Percentiles rank a stretch among this genome's conserved stretches.
Conservation (phyloP, 2,113 vertebrate genomes). For the Micromys minutus region DNA sequence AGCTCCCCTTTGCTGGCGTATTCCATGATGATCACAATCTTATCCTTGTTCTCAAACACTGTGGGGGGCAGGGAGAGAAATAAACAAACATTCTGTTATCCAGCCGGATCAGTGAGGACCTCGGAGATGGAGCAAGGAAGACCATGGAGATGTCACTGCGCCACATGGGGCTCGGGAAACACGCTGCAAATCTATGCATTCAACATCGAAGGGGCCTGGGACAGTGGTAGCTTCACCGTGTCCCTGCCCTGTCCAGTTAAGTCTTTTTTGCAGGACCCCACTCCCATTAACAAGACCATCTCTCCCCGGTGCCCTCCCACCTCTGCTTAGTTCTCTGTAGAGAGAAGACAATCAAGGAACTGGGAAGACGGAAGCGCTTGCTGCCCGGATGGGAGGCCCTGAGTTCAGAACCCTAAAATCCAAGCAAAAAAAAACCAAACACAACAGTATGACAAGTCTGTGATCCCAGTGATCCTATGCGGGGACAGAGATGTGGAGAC, state of each 20-base stretch:
- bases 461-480: not conserved
- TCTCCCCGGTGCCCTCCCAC: not conserved
- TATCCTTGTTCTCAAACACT: slow-evolving; percentile 99
- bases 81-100: slow-evolving; percentile 26
- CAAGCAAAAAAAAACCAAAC: not conserved
- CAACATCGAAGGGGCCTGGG: accelerated
- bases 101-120: not conserved
- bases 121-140: not conserved
- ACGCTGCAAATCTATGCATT: not conserved
- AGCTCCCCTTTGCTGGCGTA: slow-evolving; percentile 96
- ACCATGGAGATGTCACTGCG: not conserved
- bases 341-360: not conserved
- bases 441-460: not conserved
- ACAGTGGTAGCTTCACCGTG: accelerated
- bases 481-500: not conserved
- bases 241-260: not conserved
- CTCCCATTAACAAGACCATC: not conserved
- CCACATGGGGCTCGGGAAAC: accelerated
- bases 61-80: slow-evolving; percentile 53
- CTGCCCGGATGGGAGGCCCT: not conserved
- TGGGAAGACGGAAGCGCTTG: not conserved
- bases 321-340: accelerated
- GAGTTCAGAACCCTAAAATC: not conserved
- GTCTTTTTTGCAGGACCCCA: not conserved
- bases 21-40: slow-evolving; percentile 99